phyloP scores from a whole-genome alignment of 35 echinoderm and acorn worm species.

The Hemicentrotus pulcherrimus region DNA sequence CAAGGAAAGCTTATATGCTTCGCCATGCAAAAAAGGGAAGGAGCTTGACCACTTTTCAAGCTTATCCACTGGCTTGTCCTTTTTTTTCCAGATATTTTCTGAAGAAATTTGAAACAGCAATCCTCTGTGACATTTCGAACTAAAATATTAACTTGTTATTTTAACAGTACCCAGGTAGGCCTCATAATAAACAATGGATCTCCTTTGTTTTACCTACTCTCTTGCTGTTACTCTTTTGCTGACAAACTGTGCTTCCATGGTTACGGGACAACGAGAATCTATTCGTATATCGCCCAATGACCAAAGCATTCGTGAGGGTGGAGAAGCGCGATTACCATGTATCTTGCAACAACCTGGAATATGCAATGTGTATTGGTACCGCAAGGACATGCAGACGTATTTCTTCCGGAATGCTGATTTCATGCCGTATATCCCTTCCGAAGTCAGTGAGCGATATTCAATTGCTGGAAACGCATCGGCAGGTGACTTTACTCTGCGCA shows the following conservation, averaged over 20 bases:
- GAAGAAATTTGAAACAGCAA: too few relatives aligned
- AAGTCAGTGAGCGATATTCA: constrained; percentile 49
- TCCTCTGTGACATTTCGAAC: too few relatives aligned
- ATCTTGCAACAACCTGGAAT: constrained; percentile 36
- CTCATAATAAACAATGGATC: neutral
- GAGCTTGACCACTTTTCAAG: too few relatives aligned
- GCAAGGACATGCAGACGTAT: constrained; percentile 57
- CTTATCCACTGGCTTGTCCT: too few relatives aligned
- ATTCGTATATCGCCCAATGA: neutral
- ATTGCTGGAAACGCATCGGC: constrained; percentile 18
- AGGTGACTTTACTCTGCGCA: constrained; percentile 50
- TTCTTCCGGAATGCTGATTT: constrained; percentile 29
- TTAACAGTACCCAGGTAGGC: too few relatives aligned
- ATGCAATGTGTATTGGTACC: constrained; percentile 65
- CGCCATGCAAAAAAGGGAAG: neutral
- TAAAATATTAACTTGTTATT: too few relatives aligned
- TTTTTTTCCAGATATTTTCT: too few relatives aligned
- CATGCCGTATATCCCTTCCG: neutral
- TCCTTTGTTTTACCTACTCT: neutral
- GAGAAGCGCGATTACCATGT: constrained; percentile 48
- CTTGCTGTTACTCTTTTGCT: neutral
- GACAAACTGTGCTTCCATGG: neutral
- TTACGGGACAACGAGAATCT: neutral
- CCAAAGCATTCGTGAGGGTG: neutral
- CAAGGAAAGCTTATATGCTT: neutral